Base-by-base conservation (phyloP, 2,888 invertebrate species). In the Ennomos fuscantarius region DNA sequence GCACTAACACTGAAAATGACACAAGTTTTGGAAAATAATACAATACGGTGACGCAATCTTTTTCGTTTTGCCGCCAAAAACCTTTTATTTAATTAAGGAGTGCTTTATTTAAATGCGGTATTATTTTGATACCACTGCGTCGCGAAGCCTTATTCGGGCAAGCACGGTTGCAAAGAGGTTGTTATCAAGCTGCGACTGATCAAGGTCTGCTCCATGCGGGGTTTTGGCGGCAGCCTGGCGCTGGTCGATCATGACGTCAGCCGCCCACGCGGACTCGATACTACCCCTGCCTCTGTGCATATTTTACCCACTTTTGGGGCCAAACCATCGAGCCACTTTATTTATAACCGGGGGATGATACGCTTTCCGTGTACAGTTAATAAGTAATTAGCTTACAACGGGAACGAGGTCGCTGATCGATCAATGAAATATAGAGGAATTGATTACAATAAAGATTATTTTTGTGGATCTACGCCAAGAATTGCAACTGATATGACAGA, bases 171-270 rank as follows among this genome's bases (percentile, higher is more conserved):
- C 69, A 64, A 65, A 64, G 66, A 66, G 68, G 70, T 62, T 65
- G 66, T 68, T 69, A 70, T 67, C 72, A 72, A 69, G 70, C 73
- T 72, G 74, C 81, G 80, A 78, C 74, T 81, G 85, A 84, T 82
- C 78, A 81, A 78, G 79, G 82, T 74, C 76, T 77, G 81, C 47
- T 32, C 47, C 33, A 75, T 66, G 69, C 66, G 70, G 73, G 69
- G 69, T 78, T 77, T 78, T 74, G 84, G 83, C 85, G 85, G 83
- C 84, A 82, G 79, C 62, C 74, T 79, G 86, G 78, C 84, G 85
- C 53, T 58, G 85, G 82, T 82, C 82, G 82, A 80, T 78, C 64
- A 74, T 89, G 89, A 89, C 89, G 89, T 89, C 89, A 89, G 62
- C 50, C 64, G 67, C 74, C 73, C 69, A 69, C 62, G 67, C 64